These are phyloP conservation scores for Drosophila buzzatii DNA, from an alignment of 2,888 invertebrate species.

Conservation along the genomic window DNA sequence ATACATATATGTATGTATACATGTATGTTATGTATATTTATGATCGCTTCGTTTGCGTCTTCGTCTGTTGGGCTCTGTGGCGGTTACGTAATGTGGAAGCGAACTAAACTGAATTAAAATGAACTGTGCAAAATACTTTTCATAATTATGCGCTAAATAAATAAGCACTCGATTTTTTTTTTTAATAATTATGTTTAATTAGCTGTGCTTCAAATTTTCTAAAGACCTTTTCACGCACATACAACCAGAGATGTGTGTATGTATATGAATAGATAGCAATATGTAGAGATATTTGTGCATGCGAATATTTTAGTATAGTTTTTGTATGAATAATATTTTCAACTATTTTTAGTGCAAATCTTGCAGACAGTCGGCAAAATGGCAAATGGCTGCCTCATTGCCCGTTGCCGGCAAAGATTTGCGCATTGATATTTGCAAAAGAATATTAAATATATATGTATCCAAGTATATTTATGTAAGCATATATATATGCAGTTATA, in stretches of 20 bases:
- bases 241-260: background rate
- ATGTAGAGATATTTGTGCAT: constrained; percentile 13
- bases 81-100: constrained; percentile 70
- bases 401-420: constrained; percentile 41
- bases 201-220: constrained; percentile 22
- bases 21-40: constrained; percentile 67
- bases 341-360: constrained; percentile 75
- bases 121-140: constrained; percentile 43
- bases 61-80: constrained; percentile 43
- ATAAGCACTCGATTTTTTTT: background rate
- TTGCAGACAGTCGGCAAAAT: constrained; percentile 42
- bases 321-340: constrained; percentile 70
- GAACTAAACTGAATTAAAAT: constrained; percentile 21
- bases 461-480: too few relatives aligned
- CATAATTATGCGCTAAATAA: constrained; percentile 59
- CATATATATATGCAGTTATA: background rate
- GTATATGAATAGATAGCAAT: background rate
- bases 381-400: constrained; percentile 18
- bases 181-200: constrained; percentile 37
- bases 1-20: background rate
- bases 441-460: background rate
- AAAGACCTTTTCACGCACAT: constrained; percentile 20
- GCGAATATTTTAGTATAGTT: constrained; percentile 54
- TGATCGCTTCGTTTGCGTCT: constrained; percentile 37
- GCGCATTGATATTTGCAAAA: constrained; percentile 36